Base-by-base conservation (phyloP, 2,113 vertebrate species). In the Bubo scandiacus region DNA sequence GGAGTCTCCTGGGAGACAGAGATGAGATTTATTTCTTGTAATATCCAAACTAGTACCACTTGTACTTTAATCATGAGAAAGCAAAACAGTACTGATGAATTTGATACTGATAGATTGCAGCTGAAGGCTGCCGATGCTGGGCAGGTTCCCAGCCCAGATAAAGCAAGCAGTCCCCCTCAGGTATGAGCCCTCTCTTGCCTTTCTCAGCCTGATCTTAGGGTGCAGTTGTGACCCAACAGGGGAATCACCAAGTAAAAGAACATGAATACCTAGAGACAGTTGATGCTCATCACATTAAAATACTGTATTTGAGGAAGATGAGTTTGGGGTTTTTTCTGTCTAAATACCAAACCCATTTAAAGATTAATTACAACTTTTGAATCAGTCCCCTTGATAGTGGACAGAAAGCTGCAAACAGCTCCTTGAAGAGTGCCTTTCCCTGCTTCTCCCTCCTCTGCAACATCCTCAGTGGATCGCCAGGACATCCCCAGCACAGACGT, bases 1-100 rank as follows among this genome's bases (percentile, higher is more conserved):
- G 63, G 26, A 86, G 45, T 88, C 71, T 95, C 88, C 95, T 61
- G 73, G 47, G 91, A 92, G 73, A 84, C 70, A 82, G 36, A 78
- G 45, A 73, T 26, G 55, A 66, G 63, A 49, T 57, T 72, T 68
- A 38, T 83, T 62, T 78, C 36, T 87, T 87, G 62, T 5, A 5
- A 34, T 75, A 81, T 23, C 49, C 1, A 51, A 75, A 75, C 70
- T 40, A 62, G 29, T 38, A 27, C 38, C 21, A 7, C 30, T 88
- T 75, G 38, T 43, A 15, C 47, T 79, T 65, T 82, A 75, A 72
- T 72, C 30, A 34, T 4, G 20, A 67, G 74, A 65, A 55, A 86
- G 25, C 36, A 58, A 38, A 43, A 16, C 1, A 7, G 30, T 61
- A 7, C 11, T 23, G 58, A 82, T 62, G 49, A 43, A 61, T 73